A percentile compares a stretch with the other conserved stretches of the same genome.
phyloP scores from a whole-genome alignment of 2,113 vertebrate genomes.

The Thryonomys swinderianus region DNA sequence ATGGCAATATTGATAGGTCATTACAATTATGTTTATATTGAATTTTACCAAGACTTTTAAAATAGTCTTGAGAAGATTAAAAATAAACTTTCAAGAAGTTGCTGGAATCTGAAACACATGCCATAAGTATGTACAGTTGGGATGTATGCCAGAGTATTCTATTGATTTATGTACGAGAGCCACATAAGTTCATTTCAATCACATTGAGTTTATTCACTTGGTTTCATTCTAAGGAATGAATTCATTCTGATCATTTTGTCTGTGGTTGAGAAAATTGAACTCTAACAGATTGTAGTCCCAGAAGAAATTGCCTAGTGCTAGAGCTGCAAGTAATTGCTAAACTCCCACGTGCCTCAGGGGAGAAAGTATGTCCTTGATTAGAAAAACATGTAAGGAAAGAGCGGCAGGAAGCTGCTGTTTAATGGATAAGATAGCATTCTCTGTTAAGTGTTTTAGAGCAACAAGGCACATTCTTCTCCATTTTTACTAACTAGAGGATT shows the following conservation, averaged over 20 bases:
- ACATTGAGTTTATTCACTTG: slow-evolving; percentile 87
- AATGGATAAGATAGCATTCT: slow-evolving; percentile 53
- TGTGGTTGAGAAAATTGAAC: slow-evolving; percentile 88
- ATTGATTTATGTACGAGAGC: slow-evolving; percentile 79
- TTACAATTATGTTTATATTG: not conserved
- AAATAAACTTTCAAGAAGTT: slow-evolving; percentile 2
- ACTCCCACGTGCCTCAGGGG: slow-evolving; percentile 85
- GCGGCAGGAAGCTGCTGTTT: slow-evolving; percentile 57
- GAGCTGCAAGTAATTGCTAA: slow-evolving; percentile 89
- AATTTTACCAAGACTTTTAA: not conserved
- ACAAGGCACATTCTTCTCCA: slow-evolving; percentile 58
- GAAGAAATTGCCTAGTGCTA: slow-evolving; percentile 88
- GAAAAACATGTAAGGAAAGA: slow-evolving; percentile 82
- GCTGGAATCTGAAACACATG: not conserved
- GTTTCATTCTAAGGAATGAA: slow-evolving; percentile 88
- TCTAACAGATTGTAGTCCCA: slow-evolving; percentile 87
- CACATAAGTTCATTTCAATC: slow-evolving; percentile 87
- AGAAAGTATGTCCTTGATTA: slow-evolving; percentile 87
- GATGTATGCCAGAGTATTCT: slow-evolving; percentile 14
- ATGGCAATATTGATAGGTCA: not conserved
- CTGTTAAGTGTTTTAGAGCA: slow-evolving; percentile 67
- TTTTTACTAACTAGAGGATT: slow-evolving; percentile 77
- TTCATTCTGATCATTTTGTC: slow-evolving; percentile 89
- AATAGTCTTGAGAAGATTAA: not conserved
- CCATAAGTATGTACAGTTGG: not conserved